Evolutionary conservation across 2,888 invertebrate genomes (phyloP), one percentile per base, ranked within the genome.

Genomic region (Polymixis lichenea): DNA sequence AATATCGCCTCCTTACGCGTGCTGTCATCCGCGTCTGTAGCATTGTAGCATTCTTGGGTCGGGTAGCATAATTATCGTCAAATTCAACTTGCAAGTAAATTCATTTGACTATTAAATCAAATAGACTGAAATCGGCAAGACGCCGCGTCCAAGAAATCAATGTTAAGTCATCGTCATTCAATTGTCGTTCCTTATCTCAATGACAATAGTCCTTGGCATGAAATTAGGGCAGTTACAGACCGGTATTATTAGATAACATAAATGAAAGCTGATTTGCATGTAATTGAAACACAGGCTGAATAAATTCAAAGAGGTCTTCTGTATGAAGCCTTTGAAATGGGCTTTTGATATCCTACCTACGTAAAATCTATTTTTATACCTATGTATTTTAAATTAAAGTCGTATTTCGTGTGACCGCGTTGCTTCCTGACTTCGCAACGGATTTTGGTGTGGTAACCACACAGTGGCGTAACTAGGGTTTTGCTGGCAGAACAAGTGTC

Each of bases 231-330:
- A 32, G 9, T 69, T 49, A 55, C 49, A 55, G 61, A 38, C n/a
- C 9, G 1, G 17, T 43, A 28, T 17, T 17, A 77, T 43, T 28
- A 46, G 22, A 32, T 77, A 49, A 25, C 32, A 55, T 69, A 61
- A 15, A 55, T 28, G 28, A 55, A 77, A 28, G 17, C 61, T 77
- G 78, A 71, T 77, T 77, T 77, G 43, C 78, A 78, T 77, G 28
- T 78, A 51, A 78, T 64, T 64, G 38, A 78, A 71, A 78, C 28
- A 62, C 32, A 55, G 22, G 22, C 28, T 9, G 38, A 71, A 62
- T 71, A 78, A 77, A 70, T 71, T 78, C 55, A 25, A 76, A 28
- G 6, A 17, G 28, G 19, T 28, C 49, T 17, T 76, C 51, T 2
- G 51, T 17, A 9, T 25, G 28, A 43, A 56, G 38, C 38, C 78